Percentiles rank a stretch among this genome's conserved stretches.
phyloP scores from a whole-genome alignment of 2,888 invertebrate species.

The Rotaria macrura region DNA sequence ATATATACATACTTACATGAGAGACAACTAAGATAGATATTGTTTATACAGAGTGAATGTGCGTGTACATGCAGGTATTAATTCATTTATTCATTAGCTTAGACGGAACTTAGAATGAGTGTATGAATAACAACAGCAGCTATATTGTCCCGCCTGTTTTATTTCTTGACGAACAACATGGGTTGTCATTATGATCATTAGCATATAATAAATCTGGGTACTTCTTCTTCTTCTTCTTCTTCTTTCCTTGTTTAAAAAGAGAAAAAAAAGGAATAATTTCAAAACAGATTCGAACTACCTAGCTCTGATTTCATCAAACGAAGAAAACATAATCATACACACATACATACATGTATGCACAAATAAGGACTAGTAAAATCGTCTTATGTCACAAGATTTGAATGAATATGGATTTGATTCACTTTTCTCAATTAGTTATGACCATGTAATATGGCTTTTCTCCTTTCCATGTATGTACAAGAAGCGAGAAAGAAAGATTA shows the following conservation, averaged over 20 bases:
- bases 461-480: background rate
- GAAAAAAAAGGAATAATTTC: background rate
- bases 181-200: background rate
- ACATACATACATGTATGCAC: background rate
- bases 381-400: background rate
- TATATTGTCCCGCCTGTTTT: background rate
- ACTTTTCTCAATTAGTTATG: background rate
- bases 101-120: background rate
- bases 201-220: background rate
- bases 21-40: background rate
- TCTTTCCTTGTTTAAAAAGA: background rate
- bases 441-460: background rate
- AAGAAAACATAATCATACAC: background rate
- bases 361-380: background rate
- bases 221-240: too few relatives aligned
- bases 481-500: slow-evolving; percentile 3
- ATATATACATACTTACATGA: background rate
- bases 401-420: background rate
- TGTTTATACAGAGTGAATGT: background rate
- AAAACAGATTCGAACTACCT: background rate
- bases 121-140: background rate
- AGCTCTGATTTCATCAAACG: background rate
- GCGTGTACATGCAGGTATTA: background rate
- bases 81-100: slow-evolving; percentile 4
- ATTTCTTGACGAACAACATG: background rate